Conservation (phyloP, 2,888 invertebrate species). For the Amitus sp. region DNA sequence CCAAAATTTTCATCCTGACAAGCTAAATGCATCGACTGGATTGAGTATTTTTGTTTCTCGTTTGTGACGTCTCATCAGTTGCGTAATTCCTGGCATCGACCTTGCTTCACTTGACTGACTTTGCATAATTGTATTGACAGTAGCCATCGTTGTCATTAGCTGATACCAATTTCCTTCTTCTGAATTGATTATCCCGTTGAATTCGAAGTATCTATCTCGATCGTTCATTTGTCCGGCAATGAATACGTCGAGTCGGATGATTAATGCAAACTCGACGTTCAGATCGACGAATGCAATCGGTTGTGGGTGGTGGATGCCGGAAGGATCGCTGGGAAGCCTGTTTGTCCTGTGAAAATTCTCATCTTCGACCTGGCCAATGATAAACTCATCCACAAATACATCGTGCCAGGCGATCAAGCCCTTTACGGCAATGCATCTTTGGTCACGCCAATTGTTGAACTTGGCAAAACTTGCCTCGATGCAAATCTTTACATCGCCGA, state of each 20-base stretch:
- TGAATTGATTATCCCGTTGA: background rate
- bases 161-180: background rate
- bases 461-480: constrained; percentile 56
- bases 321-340: constrained; percentile 36
- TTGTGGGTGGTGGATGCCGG: constrained; percentile 65
- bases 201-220: too few species aligned
- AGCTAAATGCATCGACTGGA: too few species aligned
- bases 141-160: background rate
- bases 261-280: constrained; percentile 24
- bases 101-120: constrained; percentile 23
- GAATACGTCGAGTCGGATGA: background rate
- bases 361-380: constrained; percentile 63
- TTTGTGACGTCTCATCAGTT: background rate
- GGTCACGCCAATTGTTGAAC: constrained; percentile 61
- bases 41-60: too few species aligned
- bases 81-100: constrained; percentile 32
- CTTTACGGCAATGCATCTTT: constrained; percentile 52
- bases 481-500: constrained; percentile 61
- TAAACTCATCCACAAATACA: constrained; percentile 55
- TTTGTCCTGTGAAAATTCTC: constrained; percentile 63
- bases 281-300: constrained; percentile 65
- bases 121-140: constrained; percentile 1
- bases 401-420: constrained; percentile 54
- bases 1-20: too few species aligned
- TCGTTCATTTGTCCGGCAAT: too few species aligned